Conservation (phyloP, 2,888 invertebrate species). For the Mamestra brassicae region DNA sequence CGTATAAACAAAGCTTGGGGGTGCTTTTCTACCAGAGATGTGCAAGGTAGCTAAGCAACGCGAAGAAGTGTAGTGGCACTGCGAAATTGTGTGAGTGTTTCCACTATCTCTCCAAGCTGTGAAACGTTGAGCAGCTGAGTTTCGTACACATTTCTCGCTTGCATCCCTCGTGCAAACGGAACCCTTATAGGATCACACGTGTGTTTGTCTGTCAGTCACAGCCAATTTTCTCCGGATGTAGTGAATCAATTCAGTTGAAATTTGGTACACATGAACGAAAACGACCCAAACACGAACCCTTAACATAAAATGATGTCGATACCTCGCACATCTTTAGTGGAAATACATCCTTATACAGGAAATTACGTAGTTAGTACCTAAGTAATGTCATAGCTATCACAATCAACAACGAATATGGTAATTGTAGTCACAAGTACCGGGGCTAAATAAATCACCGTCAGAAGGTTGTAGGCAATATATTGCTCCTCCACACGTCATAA, state of each 20-base stretch:
- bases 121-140: not conserved
- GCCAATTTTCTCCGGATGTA: no score
- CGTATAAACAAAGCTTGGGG: not conserved
- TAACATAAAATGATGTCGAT: no score
- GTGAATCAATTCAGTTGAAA: no score
- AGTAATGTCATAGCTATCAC: conserved; percentile 48
- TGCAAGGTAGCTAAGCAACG: not conserved
- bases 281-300: no score
- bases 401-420: conserved; percentile 56
- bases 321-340: not conserved
- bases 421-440: conserved; percentile 63
- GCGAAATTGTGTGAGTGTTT: not conserved
- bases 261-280: no score
- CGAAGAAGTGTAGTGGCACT: not conserved
- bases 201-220: no score
- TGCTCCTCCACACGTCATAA: conserved; percentile 54
- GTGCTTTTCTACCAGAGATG: not conserved
- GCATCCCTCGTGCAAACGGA: not conserved
- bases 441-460: conserved; percentile 61
- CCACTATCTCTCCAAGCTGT: not conserved
- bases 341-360: not conserved
- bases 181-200: no score
- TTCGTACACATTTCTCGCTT: not conserved
- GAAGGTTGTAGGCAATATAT: conserved; percentile 60
- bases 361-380: conserved; percentile 20